Base-by-base conservation (phyloP, 2,888 invertebrate species). In the Bombyx huttoni region DNA sequence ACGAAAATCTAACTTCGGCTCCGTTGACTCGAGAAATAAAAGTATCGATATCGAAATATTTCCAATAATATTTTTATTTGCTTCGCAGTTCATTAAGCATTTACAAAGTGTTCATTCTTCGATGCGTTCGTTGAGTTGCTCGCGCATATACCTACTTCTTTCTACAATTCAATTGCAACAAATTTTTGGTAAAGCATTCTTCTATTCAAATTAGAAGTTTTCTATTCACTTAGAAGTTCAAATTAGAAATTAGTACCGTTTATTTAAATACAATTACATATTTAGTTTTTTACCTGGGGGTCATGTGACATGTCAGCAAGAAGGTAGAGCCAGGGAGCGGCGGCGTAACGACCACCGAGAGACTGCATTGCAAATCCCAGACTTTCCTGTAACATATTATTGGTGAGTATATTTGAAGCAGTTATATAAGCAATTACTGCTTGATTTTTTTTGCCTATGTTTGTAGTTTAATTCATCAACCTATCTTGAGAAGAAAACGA, bases 321-420 rank as follows among this genome's bases (percentile, higher is more conserved):
- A 7, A 82, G 68, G 64, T 88, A 88, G 9, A 84, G 59, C 85
- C 84, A 84, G 8, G 86, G 84, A 6, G 79, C 68, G 33, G 73
- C 66, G 3, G 71, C 62, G 73, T 88, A 90, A 65, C 90, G 90
- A n/a, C 88, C 87, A 34, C 88, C 80, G 70, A 90, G 70, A 56
- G 89, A 81, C 33, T 90, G 89, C 56, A 89, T 68, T 35, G 87
- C 83, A 68, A 90, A 91, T 58, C 81, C 82, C 56, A 81, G 61
- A 56, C 64, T 72, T 56, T 82, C 84, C 85, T 81, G 61, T 47
- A 56, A 54, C 54, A 52, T 52, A 56, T 54, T 51, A 54, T 54
- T 24, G 48, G 5, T 24, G 2, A 24, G 24, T 24, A 24, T 24
- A 24, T 24, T 24, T 24, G 24, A 24, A 24, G 24, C 24, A 24